phyloP scores from a whole-genome alignment of 1,140 invertebrate genomes.

The Chelonus insularis region DNA sequence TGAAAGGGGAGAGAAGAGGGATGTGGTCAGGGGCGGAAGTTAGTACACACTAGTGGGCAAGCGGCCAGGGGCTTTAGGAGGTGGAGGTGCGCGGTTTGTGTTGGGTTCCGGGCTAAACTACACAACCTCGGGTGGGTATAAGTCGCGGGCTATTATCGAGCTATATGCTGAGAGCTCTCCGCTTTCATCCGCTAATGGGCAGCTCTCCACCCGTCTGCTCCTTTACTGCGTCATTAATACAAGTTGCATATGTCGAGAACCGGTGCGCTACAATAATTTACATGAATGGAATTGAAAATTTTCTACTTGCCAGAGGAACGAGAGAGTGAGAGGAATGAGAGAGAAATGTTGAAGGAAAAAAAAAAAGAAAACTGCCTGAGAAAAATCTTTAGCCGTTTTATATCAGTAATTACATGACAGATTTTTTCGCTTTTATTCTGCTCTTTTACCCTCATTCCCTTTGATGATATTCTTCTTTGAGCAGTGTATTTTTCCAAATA shows the following conservation, averaged over 20 bases:
- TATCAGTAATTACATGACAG: slow-evolving; percentile 57
- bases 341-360: slow-evolving; percentile 31
- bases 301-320: slow-evolving; percentile 47
- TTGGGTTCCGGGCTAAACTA: no score
- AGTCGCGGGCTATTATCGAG: slow-evolving; percentile 11
- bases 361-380: not conserved
- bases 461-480: not conserved
- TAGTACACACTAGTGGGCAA: slow-evolving; percentile 8
- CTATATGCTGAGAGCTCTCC: slow-evolving; percentile 56
- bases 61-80: slow-evolving; percentile 15
- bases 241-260: slow-evolving; percentile 61
- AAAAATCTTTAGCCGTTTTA: slow-evolving; percentile 43
- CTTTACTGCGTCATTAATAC: slow-evolving; percentile 60
- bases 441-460: not conserved
- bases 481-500: no score
- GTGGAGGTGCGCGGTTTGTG: not conserved
- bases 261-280: slow-evolving; percentile 62
- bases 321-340: slow-evolving; percentile 11
- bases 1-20: slow-evolving; percentile 14
- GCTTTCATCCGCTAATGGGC: slow-evolving; percentile 61
- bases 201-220: slow-evolving; percentile 54
- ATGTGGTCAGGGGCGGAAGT: slow-evolving; percentile 6
- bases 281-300: slow-evolving; percentile 63
- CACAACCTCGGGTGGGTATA: slow-evolving; percentile 14
- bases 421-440: slow-evolving; percentile 40